Base-by-base conservation (phyloP, 2,888 invertebrate genomes). In the Leucophenga maculata region DNA sequence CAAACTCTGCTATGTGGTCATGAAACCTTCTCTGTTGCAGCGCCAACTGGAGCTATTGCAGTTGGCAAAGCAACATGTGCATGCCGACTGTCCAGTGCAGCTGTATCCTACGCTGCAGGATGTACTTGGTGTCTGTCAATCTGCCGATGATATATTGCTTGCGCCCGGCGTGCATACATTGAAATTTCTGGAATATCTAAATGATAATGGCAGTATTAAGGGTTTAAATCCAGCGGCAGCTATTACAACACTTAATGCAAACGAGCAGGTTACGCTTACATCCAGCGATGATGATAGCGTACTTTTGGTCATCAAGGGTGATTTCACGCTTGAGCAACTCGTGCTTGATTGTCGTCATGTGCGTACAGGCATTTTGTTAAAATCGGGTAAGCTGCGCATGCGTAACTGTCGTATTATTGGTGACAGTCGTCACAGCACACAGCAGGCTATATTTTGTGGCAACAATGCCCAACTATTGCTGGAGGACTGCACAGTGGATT, bases 401-500 rank as follows among this genome's bases (percentile, higher is more conserved):
- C 87, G 85, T 57, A 90, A 90, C 74, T 92, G 92, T 77, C 88
- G 85, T 74, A 83, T 92, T 62, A 77, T 89, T 52, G 90, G 90
- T 1, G 88, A 90, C 77, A 89, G 89, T 50, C 85, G 87, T 55
- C 90, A 90, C 1, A 89, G 90, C 6, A 90, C 90, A 1, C 90
- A 90, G 77, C 89, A 91, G 77, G 91, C 91, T 22, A 88, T 92
- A 31, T 88, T 91, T n/a, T 90, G 77, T 82, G 88, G 67, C 87
- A 89, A 75, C 81, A 87, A 69, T 79, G 77, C 84, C 0, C 75
- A 88, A 71, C 73, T 92, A 3, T 80, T 88, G 32, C 77, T 91
- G 4, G 83, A 89, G 13, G 87, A 90, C 72, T 91, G 91, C 65
- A 78, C 87, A 16, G 88, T 92, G 39, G 86, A 85, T 52, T 88